These are phyloP conservation scores for Pangasius macronema DNA, from an alignment of 2,797 vertebrate genomes.

Conservation along the genomic window DNA sequence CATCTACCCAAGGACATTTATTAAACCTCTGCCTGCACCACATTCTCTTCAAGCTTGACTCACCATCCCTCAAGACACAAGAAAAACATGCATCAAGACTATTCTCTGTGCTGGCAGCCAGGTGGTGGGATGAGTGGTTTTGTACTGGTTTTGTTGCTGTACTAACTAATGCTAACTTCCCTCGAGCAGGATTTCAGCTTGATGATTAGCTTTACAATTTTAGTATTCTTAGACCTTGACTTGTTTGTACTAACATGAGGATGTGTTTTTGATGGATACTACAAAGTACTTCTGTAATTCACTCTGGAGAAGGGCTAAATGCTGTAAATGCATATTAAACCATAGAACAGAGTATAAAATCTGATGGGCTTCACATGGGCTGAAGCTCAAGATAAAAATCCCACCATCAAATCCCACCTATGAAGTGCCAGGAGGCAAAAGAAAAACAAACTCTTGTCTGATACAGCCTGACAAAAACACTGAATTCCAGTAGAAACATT, in stretches of 20 bases:
- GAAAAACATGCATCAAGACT: background rate
- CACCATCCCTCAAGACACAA: background rate
- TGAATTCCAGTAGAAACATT: background rate
- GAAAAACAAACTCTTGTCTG: background rate
- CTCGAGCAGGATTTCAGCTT: background rate
- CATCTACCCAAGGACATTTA: background rate
- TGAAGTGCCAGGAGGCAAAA: background rate
- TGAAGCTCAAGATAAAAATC: background rate
- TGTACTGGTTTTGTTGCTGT: background rate
- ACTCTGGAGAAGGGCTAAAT: background rate
- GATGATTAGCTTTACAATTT: background rate
- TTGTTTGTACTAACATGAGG: background rate
- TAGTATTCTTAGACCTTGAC: background rate
- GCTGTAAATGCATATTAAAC: background rate
- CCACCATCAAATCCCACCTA: background rate
- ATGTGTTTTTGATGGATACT: background rate
- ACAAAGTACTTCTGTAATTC: background rate
- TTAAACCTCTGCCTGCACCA: background rate
- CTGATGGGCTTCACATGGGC: background rate
- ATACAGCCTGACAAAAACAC: background rate
- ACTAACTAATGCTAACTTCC: background rate
- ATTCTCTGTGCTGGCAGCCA: background rate
- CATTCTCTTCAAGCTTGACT: background rate
- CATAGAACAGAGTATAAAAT: background rate
- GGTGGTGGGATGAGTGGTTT: background rate